Evolutionary conservation across 2,797 vertebrate genomes (phyloP).

Genomic region (Holocentrus rufus): DNA sequence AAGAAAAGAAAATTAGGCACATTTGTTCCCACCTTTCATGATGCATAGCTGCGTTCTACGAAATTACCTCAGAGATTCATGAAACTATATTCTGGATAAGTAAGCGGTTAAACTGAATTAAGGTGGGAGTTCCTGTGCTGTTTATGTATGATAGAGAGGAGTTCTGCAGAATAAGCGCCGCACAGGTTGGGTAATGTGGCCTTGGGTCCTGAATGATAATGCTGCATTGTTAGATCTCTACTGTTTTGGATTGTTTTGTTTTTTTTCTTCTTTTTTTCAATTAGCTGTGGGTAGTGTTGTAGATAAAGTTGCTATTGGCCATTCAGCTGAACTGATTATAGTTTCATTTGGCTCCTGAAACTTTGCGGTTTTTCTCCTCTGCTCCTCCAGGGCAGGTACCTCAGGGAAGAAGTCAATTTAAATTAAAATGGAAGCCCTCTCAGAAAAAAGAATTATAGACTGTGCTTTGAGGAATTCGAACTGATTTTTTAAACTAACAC

Average conservation of each 20-base stretch:
- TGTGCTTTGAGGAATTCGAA: conserved; percentile 39
- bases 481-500: conserved; percentile 31
- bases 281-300: not conserved
- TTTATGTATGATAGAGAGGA: not conserved
- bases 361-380: conserved; percentile 16
- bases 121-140: too few relatives aligned
- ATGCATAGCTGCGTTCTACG: too few relatives aligned
- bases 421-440: conserved; percentile 40
- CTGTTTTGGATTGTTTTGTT: not conserved
- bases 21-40: too few relatives aligned
- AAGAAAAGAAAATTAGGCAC: too few relatives aligned
- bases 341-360: conserved; percentile 23
- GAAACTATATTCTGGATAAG: too few relatives aligned
- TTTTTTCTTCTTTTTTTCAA: not conserved
- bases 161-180: not conserved
- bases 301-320: conserved; percentile 22
- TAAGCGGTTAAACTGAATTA: too few relatives aligned
- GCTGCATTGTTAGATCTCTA: not conserved
- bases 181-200: not conserved
- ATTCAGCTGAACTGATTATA: conserved; percentile 21
- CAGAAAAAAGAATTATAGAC: conserved; percentile 25
- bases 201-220: too few relatives aligned
- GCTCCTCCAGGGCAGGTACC: conserved; percentile 16
- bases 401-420: conserved; percentile 34
- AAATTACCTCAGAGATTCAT: too few relatives aligned